These are phyloP conservation scores for Aphelenchoides fujianensis DNA, from an alignment of 1,140 invertebrate genomes.

Conservation along the genomic window DNA sequence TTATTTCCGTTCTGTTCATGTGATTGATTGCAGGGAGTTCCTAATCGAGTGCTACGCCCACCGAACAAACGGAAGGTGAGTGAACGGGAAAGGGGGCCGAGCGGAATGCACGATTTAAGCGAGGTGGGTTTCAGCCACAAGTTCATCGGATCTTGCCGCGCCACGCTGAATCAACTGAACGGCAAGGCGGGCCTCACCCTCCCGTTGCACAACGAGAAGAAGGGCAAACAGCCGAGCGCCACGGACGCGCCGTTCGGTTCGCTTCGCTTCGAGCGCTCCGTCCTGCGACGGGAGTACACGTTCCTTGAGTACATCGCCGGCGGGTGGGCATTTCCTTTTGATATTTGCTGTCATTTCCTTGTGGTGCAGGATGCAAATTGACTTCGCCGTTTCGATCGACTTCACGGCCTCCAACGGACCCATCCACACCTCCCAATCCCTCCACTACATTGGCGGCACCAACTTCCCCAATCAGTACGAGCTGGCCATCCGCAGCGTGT, in stretches of 20 bases:
- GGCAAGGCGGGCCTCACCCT: background rate
- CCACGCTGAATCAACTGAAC: background rate
- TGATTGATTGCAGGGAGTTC: background rate
- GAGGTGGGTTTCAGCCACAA: background rate
- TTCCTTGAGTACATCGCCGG: conserved; percentile 55
- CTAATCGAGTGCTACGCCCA: background rate
- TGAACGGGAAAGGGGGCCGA: too few relatives aligned
- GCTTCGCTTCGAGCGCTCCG: background rate
- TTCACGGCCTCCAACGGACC: conserved; percentile 73
- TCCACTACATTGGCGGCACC: conserved; percentile 67
- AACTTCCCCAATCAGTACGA: conserved; percentile 67
- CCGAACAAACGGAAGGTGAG: background rate
- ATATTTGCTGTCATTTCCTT: background rate
- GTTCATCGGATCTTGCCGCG: background rate
- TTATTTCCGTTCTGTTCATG: too few relatives aligned
- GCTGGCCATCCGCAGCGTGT: conserved; percentile 66
- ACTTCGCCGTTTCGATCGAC: conserved; percentile 71
- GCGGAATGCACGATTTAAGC: too few relatives aligned
- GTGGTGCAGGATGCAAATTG: conserved; percentile 64
- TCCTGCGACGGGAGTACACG: conserved; percentile 23
- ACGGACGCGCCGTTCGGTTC: background rate
- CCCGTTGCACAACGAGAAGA: background rate
- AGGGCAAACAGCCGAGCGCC: background rate
- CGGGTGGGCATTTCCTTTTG: conserved; percentile 31
- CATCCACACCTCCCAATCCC: conserved; percentile 66